Evolutionary conservation across 2,888 invertebrate species (phyloP).

Genomic region (Lasioglossum lativentre): DNA sequence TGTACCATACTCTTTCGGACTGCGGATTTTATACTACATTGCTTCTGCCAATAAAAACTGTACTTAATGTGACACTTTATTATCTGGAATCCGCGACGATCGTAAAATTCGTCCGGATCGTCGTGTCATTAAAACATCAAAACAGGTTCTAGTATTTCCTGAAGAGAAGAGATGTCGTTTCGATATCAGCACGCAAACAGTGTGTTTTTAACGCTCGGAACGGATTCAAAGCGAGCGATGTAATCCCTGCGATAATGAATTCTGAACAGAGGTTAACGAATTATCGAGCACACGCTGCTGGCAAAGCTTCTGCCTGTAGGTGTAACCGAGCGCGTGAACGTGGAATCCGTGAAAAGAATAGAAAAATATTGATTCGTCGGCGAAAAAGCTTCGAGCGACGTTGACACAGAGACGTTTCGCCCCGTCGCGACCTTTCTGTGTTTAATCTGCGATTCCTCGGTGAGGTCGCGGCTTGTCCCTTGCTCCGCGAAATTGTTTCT

Average conservation of each 20-base stretch:
- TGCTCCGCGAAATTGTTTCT: background rate
- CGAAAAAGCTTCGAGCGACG: background rate
- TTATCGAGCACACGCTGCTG: background rate
- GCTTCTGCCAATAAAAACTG: background rate
- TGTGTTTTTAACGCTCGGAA: background rate
- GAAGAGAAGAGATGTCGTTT: background rate
- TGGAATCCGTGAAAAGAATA: slow-evolving; percentile 18
- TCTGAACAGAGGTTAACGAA: slow-evolving; percentile 1
- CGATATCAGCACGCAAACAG: background rate
- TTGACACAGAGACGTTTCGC: background rate
- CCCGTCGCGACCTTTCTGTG: background rate
- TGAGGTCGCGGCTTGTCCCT: background rate
- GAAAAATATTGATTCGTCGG: slow-evolving; percentile 22
- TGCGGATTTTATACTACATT: no score
- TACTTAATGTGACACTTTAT: background rate
- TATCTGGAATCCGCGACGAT: background rate
- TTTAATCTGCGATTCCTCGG: background rate
- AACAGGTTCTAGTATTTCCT: background rate
- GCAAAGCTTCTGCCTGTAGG: background rate
- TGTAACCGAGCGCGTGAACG: background rate
- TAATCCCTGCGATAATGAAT: slow-evolving; percentile 4
- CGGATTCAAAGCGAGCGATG: background rate
- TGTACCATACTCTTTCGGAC: background rate
- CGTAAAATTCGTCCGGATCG: background rate
- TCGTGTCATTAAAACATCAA: background rate